These are phyloP conservation scores for Sesia bembeciformis DNA, from an alignment of 2,888 invertebrate genomes.

Conservation along the genomic window DNA sequence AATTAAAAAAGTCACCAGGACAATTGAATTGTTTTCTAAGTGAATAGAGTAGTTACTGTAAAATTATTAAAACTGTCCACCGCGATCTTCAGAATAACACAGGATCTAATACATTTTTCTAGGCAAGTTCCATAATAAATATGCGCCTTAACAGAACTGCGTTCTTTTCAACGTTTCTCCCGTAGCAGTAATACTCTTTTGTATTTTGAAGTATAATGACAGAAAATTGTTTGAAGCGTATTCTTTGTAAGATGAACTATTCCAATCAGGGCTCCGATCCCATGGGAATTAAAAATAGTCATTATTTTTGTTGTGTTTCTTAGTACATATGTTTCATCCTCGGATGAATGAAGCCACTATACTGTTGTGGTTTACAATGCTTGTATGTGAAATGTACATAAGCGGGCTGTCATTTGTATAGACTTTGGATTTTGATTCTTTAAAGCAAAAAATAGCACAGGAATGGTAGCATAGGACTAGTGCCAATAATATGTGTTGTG, in stretches of 20 bases:
- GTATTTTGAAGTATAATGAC: conserved; percentile 46
- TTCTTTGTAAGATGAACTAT: conserved; percentile 47
- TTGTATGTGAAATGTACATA: no score
- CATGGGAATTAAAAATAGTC: conserved; percentile 30
- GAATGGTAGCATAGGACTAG: no score
- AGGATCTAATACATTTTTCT: background rate
- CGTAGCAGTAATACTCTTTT: conserved; percentile 32
- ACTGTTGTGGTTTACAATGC: no score
- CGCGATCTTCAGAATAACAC: background rate
- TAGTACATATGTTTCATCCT: conserved; percentile 1
- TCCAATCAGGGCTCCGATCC: conserved; percentile 32
- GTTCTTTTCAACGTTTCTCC: conserved; percentile 26
- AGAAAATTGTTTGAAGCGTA: conserved; percentile 44
- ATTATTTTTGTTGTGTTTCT: conserved; percentile 13
- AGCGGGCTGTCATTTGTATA: no score
- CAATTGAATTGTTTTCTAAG: no score
- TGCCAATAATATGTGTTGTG: no score
- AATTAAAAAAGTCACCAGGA: no score
- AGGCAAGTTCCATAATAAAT: conserved; percentile 1
- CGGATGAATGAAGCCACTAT: no score
- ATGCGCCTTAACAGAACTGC: conserved; percentile 37
- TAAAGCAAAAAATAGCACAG: no score
- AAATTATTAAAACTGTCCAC: no score
- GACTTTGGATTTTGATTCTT: no score
- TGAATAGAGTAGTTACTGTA: no score